phyloP scores from a whole-genome alignment of 1,140 invertebrate genomes.

The Propsilocerus akamusi region DNA sequence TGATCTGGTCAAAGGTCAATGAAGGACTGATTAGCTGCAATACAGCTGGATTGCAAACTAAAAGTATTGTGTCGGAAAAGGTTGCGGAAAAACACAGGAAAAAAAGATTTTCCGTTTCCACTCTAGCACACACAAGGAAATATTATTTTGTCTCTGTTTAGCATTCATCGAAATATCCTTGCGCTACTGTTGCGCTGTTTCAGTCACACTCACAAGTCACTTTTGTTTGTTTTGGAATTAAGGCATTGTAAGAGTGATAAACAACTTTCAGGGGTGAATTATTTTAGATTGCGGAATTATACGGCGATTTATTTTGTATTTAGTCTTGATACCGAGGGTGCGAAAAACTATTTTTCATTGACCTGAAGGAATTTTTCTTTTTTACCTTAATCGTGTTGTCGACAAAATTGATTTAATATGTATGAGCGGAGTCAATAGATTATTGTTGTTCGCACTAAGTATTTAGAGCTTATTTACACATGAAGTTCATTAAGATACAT shows the following conservation, averaged over 20 bases:
- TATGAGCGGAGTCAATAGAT: no score
- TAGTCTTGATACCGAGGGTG: no score
- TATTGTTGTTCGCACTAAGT: no score
- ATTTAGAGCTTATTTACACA: no score
- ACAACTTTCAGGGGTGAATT: not conserved
- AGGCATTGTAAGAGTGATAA: not conserved
- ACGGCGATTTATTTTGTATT: slow-evolving; percentile 1
- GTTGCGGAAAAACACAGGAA: not conserved
- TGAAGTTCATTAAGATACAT: no score
- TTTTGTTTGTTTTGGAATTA: not conserved
- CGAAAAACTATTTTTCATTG: no score
- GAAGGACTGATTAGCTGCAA: not conserved
- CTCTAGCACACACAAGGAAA: not conserved
- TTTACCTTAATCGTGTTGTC: no score
- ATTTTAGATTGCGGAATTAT: not conserved
- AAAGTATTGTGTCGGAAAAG: not conserved
- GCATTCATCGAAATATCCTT: not conserved
- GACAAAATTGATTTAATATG: no score
- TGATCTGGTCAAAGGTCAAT: slow-evolving; percentile 5
- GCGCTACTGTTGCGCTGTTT: not conserved
- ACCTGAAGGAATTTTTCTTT: no score
- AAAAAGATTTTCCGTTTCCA: not conserved
- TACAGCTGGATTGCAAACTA: not conserved
- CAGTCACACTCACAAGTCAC: no score
- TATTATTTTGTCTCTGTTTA: not conserved